Conservation (phyloP, 2,797 vertebrate genomes). For the Scarus forsteni region DNA sequence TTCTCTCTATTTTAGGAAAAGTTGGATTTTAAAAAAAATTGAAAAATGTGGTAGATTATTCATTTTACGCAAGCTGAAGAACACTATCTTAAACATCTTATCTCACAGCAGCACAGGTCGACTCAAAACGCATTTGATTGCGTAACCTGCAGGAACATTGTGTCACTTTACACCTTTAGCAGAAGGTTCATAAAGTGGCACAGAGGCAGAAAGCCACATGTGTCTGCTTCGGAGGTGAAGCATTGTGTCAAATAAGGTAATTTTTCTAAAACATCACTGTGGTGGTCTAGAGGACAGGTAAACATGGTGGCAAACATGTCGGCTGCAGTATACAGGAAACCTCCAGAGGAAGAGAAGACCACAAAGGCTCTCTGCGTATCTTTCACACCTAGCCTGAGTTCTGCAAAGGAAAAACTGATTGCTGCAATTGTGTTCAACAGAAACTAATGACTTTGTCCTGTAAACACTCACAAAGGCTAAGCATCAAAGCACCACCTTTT, state of each 20-base stretch:
- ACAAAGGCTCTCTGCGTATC: conserved; percentile 68
- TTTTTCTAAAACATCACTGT: conserved; percentile 29
- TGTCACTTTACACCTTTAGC: not conserved
- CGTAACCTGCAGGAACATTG: not conserved
- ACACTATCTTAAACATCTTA: too few species aligned
- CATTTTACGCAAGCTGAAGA: too few species aligned
- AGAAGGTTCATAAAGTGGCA: conserved; percentile 1
- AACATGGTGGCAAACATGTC: conserved; percentile 58
- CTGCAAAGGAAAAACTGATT: conserved; percentile 61
- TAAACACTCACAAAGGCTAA: not conserved
- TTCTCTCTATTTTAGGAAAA: too few species aligned
- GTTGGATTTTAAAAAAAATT: too few species aligned
- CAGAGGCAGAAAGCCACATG: conserved; percentile 3
- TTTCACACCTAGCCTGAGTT: conserved; percentile 68
- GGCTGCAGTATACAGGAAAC: conserved; percentile 75
- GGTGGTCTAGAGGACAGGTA: conserved; percentile 74
- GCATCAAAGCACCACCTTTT: not conserved
- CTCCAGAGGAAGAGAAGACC: conserved; percentile 70
- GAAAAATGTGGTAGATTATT: too few species aligned
- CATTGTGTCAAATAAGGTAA: conserved; percentile 16
- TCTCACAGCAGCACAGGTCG: not conserved
- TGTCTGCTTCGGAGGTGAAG: conserved; percentile 34
- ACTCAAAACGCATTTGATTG: not conserved
- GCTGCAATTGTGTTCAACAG: conserved; percentile 13
- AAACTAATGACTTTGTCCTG: not conserved